A percentile compares a stretch with the other conserved stretches of the same genome.
phyloP scores from a whole-genome alignment of 2,888 invertebrate species.

The Rhodophaea formosa region DNA sequence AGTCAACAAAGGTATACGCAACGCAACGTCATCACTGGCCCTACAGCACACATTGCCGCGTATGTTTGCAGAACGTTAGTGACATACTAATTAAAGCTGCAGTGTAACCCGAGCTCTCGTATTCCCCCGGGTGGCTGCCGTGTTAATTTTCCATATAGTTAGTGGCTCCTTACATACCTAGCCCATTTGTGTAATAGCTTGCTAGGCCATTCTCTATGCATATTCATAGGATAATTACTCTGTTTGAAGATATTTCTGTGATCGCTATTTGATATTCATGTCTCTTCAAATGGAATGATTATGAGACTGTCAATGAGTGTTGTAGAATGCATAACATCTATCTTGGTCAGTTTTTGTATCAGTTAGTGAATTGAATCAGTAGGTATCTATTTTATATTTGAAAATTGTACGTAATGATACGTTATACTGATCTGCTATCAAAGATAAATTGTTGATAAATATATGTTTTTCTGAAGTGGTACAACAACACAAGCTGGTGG shows the following conservation, averaged over 20 bases:
- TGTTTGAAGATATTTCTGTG: constrained; percentile 4
- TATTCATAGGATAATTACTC: constrained; percentile 13
- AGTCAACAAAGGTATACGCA: too few species aligned
- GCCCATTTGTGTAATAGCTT: constrained; percentile 35
- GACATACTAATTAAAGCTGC: constrained; percentile 52
- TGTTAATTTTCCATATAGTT: constrained; percentile 42
- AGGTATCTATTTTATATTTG: too few species aligned
- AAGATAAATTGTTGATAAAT: too few species aligned
- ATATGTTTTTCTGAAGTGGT: too few species aligned
- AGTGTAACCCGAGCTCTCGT: constrained; percentile 38
- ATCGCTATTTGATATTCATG: constrained; percentile 9
- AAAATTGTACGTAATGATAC: too few species aligned
- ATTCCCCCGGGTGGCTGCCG: constrained; percentile 33
- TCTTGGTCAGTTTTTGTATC: not conserved
- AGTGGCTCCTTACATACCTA: constrained; percentile 27
- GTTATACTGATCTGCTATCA: too few species aligned
- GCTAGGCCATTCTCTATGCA: constrained; percentile 20
- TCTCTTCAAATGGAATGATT: not conserved
- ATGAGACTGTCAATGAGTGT: not conserved
- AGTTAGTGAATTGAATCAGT: too few species aligned
- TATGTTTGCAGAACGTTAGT: constrained; percentile 29
- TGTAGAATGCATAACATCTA: not conserved
- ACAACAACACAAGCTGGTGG: too few species aligned
- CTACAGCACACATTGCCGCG: constrained; percentile 21
- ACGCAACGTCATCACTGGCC: too few species aligned